phyloP scores from a whole-genome alignment of 2,797 vertebrate genomes.

The Rhinella marina region DNA sequence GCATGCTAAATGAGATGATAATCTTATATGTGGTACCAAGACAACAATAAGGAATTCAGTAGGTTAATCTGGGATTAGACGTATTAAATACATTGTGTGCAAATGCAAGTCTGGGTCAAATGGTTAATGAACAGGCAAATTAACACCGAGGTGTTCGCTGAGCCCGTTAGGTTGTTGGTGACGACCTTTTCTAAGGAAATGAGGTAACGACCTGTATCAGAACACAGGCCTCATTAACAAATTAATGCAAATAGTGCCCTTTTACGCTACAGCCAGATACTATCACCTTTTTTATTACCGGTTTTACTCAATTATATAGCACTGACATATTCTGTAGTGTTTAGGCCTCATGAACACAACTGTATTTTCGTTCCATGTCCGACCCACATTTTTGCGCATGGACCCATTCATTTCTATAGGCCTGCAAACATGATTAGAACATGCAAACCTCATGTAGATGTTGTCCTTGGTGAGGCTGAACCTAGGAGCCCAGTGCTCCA shows the following conservation, averaged over 20 bases:
- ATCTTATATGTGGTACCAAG: slow-evolving; percentile 15
- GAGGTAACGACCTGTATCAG: not conserved
- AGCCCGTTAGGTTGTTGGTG: not conserved
- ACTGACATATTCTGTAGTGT: too few species aligned
- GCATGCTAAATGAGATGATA: not conserved
- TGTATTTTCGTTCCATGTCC: too few species aligned
- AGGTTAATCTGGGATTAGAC: slow-evolving; percentile 50
- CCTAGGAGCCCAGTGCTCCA: too few species aligned
- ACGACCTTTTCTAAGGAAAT: slow-evolving; percentile 4
- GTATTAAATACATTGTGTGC: slow-evolving; percentile 36
- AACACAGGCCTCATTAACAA: not conserved
- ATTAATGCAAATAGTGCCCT: too few species aligned
- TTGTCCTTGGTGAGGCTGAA: too few species aligned
- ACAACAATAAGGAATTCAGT: slow-evolving; percentile 34
- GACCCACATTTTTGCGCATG: too few species aligned
- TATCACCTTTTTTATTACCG: not conserved
- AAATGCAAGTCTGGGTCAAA: slow-evolving; percentile 16
- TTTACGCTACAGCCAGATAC: not conserved
- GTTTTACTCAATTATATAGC: not conserved
- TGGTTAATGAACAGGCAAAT: slow-evolving; percentile 30
- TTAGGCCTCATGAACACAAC: too few species aligned
- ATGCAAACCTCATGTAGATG: too few species aligned
- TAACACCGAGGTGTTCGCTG: not conserved
- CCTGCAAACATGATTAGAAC: too few species aligned
- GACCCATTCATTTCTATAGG: too few species aligned